A percentile compares a stretch with the other conserved stretches of the same genome.
These are phyloP conservation scores for Xestia c-nigrum DNA, from an alignment of 2,888 invertebrate species.

Conservation along the genomic window DNA sequence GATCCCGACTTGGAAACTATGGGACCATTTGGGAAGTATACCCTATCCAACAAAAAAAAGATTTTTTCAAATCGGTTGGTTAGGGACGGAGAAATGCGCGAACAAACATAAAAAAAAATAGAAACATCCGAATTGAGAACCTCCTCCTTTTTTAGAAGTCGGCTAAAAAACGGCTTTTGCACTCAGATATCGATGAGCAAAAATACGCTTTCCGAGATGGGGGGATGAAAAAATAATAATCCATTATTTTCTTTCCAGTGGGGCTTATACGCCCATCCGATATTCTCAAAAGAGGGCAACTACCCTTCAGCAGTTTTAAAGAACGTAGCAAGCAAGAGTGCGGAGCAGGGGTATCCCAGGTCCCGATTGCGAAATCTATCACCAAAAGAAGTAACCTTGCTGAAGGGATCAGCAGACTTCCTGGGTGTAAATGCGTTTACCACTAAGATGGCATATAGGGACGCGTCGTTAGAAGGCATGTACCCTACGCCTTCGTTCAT, in stretches of 20 bases:
- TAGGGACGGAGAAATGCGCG: no score
- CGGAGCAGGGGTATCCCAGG: constrained; percentile 88
- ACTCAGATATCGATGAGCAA: no score
- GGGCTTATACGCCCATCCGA: constrained; percentile 85
- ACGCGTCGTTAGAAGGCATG: constrained; percentile 81
- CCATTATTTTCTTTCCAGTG: constrained; percentile 72
- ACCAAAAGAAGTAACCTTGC: constrained; percentile 89
- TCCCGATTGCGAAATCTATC: constrained; percentile 91
- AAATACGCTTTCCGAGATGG: no score
- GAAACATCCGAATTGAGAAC: no score
- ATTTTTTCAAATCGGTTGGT: no score
- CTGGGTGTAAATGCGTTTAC: constrained; percentile 93
- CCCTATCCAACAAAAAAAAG: no score
- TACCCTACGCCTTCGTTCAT: constrained; percentile 80
- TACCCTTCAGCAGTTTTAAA: constrained; percentile 91
- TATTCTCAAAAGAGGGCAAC: constrained; percentile 90
- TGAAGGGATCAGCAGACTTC: constrained; percentile 92
- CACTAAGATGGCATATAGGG: constrained; percentile 82
- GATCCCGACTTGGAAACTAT: no score
- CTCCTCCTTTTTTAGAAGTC: no score
- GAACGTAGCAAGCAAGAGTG: constrained; percentile 89
- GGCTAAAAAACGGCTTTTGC: no score
- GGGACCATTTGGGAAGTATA: no score
- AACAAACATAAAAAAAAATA: no score
- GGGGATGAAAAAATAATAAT: no score